phyloP scores from a whole-genome alignment of 2,113 vertebrate genomes.

The Microcebus ravelobensis region DNA sequence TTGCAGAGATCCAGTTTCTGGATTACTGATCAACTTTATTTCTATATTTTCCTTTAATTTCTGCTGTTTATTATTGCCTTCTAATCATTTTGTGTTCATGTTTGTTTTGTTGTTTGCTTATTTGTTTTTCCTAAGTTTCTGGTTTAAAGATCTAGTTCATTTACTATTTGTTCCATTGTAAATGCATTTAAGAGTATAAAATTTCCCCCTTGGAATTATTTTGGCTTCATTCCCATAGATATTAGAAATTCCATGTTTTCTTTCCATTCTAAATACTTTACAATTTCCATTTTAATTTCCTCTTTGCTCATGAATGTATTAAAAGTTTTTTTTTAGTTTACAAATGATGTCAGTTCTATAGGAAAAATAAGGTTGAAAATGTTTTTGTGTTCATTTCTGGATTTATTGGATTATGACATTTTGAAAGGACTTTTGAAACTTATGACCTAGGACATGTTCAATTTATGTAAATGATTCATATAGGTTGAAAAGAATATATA shows the following conservation, averaged over 20 bases:
- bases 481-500: not conserved
- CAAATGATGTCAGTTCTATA: not conserved
- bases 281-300: constrained; percentile 27
- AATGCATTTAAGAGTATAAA: constrained; percentile 13
- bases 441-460: not conserved
- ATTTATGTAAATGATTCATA: not conserved
- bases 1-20: not conserved
- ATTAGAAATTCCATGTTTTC: not conserved
- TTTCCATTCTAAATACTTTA: not conserved
- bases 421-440: not conserved
- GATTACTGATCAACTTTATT: not conserved
- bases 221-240: not conserved
- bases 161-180: not conserved
- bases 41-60: not conserved
- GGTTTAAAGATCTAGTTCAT: not conserved
- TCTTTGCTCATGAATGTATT: not conserved
- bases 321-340: not conserved
- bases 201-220: not conserved
- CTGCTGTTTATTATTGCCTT: not conserved
- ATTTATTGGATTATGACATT: not conserved
- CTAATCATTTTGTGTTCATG: not conserved
- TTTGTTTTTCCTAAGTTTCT: not conserved
- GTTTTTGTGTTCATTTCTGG: not conserved
- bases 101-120: not conserved
- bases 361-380: not conserved